Conservation (phyloP, 1,140 invertebrate genomes). For the Monochamus saltuarius region DNA sequence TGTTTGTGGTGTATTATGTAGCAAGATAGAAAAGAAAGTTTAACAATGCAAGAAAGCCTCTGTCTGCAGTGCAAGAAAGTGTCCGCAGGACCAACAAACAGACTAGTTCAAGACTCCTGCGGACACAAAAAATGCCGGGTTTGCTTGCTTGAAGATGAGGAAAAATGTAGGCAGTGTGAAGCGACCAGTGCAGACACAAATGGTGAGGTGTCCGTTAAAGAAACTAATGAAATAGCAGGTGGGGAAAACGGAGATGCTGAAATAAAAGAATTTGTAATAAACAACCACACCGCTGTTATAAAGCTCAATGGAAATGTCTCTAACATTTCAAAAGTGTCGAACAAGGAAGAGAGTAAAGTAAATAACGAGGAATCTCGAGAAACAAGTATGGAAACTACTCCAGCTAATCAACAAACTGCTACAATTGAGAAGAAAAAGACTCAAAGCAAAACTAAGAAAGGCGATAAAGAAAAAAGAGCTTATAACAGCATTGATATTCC, state of each 20-base stretch:
- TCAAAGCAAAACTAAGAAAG: neutral
- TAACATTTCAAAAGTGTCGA: neutral
- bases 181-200: neutral
- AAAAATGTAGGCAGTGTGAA: constrained; percentile 49
- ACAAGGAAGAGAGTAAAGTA: neutral
- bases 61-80: constrained; percentile 52
- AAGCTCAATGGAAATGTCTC: constrained; percentile 30
- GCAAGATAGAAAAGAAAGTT: too few species aligned
- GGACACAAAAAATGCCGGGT: constrained; percentile 54
- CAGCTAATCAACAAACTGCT: neutral
- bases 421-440: constrained; percentile 15
- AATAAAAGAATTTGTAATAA: constrained; percentile 18
- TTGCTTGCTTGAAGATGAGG: constrained; percentile 51
- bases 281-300: constrained; percentile 37
- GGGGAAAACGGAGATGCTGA: neutral
- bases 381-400: constrained; percentile 15
- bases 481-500: constrained; percentile 35
- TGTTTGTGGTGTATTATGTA: too few species aligned
- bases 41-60: constrained; percentile 26
- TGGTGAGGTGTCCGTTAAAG: neutral
- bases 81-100: constrained; percentile 37
- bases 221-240: constrained; percentile 6
- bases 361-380: constrained; percentile 6
- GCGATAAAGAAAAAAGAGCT: constrained; percentile 21
- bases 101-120: constrained; percentile 54